Percentiles rank a stretch among this genome's conserved stretches.
Conservation (phyloP, 2,888 invertebrate species). For the Drosophila robusta region DNA sequence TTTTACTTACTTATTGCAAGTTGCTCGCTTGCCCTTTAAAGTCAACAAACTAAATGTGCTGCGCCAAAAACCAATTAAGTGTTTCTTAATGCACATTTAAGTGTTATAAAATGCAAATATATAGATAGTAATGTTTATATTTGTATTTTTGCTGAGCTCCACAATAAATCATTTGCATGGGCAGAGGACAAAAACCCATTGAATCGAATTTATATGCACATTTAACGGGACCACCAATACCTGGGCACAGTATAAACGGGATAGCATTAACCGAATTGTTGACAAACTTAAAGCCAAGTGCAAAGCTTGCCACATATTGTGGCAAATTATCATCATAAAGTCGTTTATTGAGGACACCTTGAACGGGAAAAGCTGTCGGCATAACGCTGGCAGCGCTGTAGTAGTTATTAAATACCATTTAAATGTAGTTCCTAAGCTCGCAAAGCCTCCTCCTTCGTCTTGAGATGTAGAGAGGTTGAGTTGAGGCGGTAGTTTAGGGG, state of each 20-base stretch:
- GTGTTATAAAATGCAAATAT: slow-evolving; percentile 43
- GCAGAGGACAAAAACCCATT: background rate
- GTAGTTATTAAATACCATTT: slow-evolving; percentile 60
- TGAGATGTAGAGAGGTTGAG: no score
- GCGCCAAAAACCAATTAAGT: slow-evolving; percentile 43
- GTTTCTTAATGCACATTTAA: slow-evolving; percentile 40
- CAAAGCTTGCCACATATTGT: slow-evolving; percentile 51
- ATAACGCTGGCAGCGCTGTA: background rate
- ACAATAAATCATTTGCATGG: slow-evolving; percentile 22
- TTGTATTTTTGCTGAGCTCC: slow-evolving; percentile 39
- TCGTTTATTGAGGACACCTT: slow-evolving; percentile 57
- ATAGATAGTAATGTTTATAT: slow-evolving; percentile 16
- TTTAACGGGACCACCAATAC: slow-evolving; percentile 9
- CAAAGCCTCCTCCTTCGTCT: no score
- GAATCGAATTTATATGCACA: slow-evolving; percentile 12
- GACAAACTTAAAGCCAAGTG: slow-evolving; percentile 42
- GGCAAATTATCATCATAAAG: slow-evolving; percentile 61
- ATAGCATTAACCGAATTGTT: slow-evolving; percentile 16
- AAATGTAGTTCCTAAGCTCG: slow-evolving; percentile 34
- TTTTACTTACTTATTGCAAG: background rate
- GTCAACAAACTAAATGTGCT: background rate
- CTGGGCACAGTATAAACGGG: no score
- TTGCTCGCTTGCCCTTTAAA: background rate
- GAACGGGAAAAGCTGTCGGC: background rate
- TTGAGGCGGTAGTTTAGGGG: background rate